Base-by-base conservation (phyloP, 2,113 vertebrate species). In the Pedionomus torquatus region DNA sequence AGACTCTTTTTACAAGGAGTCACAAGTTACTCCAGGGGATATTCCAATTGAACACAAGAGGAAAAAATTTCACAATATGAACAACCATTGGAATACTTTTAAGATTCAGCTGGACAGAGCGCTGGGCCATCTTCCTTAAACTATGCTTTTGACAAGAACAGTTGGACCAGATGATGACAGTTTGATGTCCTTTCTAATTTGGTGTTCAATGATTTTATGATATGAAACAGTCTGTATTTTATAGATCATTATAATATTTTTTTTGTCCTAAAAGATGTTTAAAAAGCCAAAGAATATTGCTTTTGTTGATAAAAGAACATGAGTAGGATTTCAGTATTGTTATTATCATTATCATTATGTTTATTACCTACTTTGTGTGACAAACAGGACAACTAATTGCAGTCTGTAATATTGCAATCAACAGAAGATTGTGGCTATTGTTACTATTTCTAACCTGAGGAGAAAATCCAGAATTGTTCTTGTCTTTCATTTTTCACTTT, bases 401-500 rank as follows among this genome's bases (percentile, higher is more conserved):
- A 0, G 4, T 21, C 31, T 49, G 10, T 20, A 77, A 43, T 10
- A 30, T 7, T 13, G 57, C 7, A 13, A 76, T 26, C 10, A 66
- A 18, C 10, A 83, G 31, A 79, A 76, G 20, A 39, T 63, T 28
- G 8, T 46, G 43, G 49, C 9, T n/a, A n/a, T n/a, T n/a, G n/a
- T n/a, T n/a, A n/a, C 3, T 18, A 15, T 0, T 2, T 61, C 28
- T 60, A 33, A 6, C 23, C 3, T 46, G 71, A 30, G 8, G 44
- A 60, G 11, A 87, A 87, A 25, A 52, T 13, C 1, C 33, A 55
- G 31, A 79, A 65, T 48, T 54, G 1, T 70, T 87, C 1, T 75
- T 60, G 5, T 31, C 8, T 82, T 52, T 33, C 5, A 61, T 37
- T 66, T 75, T 75, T 39, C 20, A 75, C 0, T 49, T 71, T 75